Evolutionary conservation across 2,888 invertebrate genomes (phyloP).

Genomic region (Acrobasis repandana): DNA sequence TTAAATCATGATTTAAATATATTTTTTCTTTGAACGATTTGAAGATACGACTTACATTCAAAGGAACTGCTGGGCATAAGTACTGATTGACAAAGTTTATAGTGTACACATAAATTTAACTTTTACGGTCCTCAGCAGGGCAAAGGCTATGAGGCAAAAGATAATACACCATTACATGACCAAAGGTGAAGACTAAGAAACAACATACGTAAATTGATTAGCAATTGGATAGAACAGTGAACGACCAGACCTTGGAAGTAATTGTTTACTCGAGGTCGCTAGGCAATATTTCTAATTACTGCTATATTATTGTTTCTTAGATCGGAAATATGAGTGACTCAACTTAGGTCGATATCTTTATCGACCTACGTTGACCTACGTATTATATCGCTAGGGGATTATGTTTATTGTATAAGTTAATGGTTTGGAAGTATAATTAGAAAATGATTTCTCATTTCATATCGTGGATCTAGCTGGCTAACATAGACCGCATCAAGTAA

Average conservation of each 20-base stretch:
- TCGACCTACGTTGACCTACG: too few relatives aligned
- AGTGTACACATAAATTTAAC: neutral
- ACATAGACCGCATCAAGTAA: too few relatives aligned
- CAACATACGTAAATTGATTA: conserved; percentile 2
- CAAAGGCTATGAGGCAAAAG: neutral
- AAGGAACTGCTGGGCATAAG: too few relatives aligned
- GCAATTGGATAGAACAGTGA: conserved; percentile 7
- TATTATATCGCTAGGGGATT: too few relatives aligned
- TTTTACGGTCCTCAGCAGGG: neutral
- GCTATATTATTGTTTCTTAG: conserved; percentile 1
- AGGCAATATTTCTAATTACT: conserved; percentile 4
- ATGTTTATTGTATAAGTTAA: too few relatives aligned
- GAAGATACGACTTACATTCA: too few relatives aligned
- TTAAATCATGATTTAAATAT: too few relatives aligned
- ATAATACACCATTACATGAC: neutral
- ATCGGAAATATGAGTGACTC: neutral
- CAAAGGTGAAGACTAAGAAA: neutral
- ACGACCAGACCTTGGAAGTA: neutral
- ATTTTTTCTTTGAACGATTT: too few relatives aligned
- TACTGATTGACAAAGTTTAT: too few relatives aligned
- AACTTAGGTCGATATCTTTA: neutral
- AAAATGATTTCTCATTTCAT: too few relatives aligned
- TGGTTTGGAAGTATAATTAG: too few relatives aligned
- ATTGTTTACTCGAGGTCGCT: conserved; percentile 7
- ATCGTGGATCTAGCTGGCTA: too few relatives aligned